Base-by-base conservation (phyloP, 2,888 invertebrate genomes). In the Amaurobius ferox region DNA sequence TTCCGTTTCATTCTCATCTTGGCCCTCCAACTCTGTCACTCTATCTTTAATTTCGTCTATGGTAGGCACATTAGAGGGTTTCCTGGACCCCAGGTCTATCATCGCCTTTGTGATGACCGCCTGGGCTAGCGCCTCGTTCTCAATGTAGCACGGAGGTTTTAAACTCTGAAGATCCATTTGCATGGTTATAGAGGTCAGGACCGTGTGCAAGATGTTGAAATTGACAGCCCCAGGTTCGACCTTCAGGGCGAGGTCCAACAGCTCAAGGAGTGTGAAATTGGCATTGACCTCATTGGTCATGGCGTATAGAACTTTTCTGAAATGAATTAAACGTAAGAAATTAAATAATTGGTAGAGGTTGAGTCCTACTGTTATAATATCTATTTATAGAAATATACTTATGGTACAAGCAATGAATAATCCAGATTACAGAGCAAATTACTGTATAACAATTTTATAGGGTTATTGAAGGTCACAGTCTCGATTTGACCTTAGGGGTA, bases 181-280 rank as follows among this genome's bases (percentile, higher is more conserved):
- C 0, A 94, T 93, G 0, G 94, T 93, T 9, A 95, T 91, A 87
- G 94, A 94, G 89, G 94, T 94, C n/a, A 96, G 93, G n/a, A 95
- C 93, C 0, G 94, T 93, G 89, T 95, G 95, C 13, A 96, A 93
- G 89, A 95, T 93, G 89, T 94, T 94, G 90, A 96, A 95, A 91
- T 96, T 95, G 26, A 96, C 94, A 0, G 94, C 93, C 0, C 95
- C 95, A 6, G 94, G 94, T 92, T 95, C 95, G 0, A 94, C 93
- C 48, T 95, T 94, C 67, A 96, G 93, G 11, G 95, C 94, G 89
- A 95, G 91, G 90, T 95, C 95, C 72, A 95, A 30, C 3, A 87
- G 71, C 26, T 87, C 77, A 9, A 74, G 40, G 0, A 87, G 0
- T 9, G 71, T 80, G 61, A 79, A 87, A n/a, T n/a, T n/a, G 62